Base-by-base conservation (phyloP, 2,113 vertebrate species). In the Tricholaema leucomelas region DNA sequence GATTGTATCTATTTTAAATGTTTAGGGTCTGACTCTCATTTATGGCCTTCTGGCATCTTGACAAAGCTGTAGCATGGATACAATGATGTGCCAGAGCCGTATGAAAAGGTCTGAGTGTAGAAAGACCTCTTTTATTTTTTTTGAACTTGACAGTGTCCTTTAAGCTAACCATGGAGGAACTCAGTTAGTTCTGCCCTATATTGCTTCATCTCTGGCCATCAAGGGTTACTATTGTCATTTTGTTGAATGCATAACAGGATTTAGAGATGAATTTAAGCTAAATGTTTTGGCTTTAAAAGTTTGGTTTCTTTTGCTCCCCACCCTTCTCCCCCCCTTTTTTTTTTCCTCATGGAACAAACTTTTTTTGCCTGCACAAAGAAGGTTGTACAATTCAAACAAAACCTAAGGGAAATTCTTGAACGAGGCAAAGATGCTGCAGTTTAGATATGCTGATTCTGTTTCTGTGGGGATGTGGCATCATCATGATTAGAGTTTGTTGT, bases 331-430 rank as follows among this genome's bases (percentile, higher is more conserved):
- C 40, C 40, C 40, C n/a, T 94, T 85, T 80, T 66, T 52, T 77
- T 90, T 78, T 80, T 70, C 87, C 91, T 82, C 48, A 60, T 59
- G 80, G 54, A 93, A 65, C 38, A 71, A 91, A 27, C 6, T 33
- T 87, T 89, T 46, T 91, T 46, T 80, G 35, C n/a, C 38, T 67
- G 65, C 30, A 80, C 67, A 89, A 80, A 80, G 81, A 67, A 87
- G 20, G 64, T 91, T 81, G 58, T 44, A 40, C 52, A 75, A 52
- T 91, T 93, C 91, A 92, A 91, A 94, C 24, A 74, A 94, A 96
- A 91, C 52, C 59, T 80, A 92, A 89, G 85, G 96, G 93, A 87
- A 93, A 87, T 79, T 93, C 69, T 89, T 87, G 85, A 87, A 85
- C 67, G 74, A 90, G 59, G 84, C 52, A 80, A 85, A 73, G 78